Base-by-base conservation (phyloP, 2,888 invertebrate species). In the Strigamia maritima region DNA sequence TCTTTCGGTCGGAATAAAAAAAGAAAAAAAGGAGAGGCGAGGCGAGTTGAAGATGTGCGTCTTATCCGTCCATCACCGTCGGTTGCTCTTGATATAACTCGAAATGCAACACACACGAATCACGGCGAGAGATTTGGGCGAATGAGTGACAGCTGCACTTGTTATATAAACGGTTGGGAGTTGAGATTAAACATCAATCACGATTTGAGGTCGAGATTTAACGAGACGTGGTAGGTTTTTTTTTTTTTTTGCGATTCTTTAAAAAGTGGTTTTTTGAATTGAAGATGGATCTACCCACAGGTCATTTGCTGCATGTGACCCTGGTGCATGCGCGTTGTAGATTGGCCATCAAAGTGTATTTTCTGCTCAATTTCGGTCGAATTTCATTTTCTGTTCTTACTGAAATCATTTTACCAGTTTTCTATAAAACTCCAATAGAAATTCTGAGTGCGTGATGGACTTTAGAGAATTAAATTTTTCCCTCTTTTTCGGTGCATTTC, bases 351-450 rank as follows among this genome's bases (percentile, higher is more conserved):
- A 70, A 24, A 70, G 26, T 70, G 28, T 70, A 70, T 70, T 70
- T 70, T 70, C 70, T 70, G 70, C 70, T 70, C 70, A 70, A 70
- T 70, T 70, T 70, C 70, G 26, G 22, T n/a, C 70, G 70, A 70
- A 70, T 70, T 70, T 70, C 70, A 70, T 70, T 70, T 70, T 28
- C 70, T n/a, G 14, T 70, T 70, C 28, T 70, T 70, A 70, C 28
- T 70, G 6, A 12, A 26, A 70, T 70, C 70, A 65, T 65, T 65
- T 65, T 12, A 24, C 22, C 60, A n/a, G 60, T 65, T 65, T 35
- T 65, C 60, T 16, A 65, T 65, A 65, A 65, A 65, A 24, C 24
- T 24, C 60, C 60, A 22, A 65, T 65, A 65, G 60, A 65, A 65
- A 65, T 65, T 65, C 60, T 4, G 60, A 22, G n/a, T 65, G 60